These are phyloP conservation scores for Glareola pratincola DNA, from an alignment of 2,113 vertebrate species.

Conservation along the genomic window DNA sequence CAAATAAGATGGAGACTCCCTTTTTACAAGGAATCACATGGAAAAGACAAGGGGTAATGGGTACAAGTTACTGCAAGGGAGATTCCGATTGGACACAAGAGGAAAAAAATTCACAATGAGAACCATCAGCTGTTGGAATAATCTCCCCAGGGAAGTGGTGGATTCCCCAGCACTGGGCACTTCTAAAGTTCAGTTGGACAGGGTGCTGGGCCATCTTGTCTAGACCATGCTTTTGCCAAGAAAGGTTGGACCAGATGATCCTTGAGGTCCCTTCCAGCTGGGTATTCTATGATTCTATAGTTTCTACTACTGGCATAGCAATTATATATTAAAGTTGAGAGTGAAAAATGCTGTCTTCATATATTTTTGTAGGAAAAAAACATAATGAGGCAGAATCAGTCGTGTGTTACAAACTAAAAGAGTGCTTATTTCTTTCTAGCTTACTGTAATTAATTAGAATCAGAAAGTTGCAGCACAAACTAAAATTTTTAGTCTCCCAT, in stretches of 20 bases:
- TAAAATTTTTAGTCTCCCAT: background rate
- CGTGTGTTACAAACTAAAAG: background rate
- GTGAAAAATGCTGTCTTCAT: background rate
- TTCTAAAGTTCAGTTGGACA: background rate
- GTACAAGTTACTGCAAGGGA: background rate
- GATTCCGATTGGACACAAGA: background rate
- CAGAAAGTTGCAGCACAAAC: background rate
- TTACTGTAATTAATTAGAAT: background rate
- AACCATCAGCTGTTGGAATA: background rate
- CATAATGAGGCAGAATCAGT: background rate
- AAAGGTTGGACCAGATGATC: background rate
- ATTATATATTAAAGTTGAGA: background rate
- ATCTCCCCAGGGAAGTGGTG: background rate
- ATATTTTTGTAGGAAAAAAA: background rate
- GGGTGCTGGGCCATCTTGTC: background rate
- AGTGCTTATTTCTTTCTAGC: background rate
- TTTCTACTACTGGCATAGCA: background rate
- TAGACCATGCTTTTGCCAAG: background rate
- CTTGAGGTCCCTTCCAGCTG: background rate
- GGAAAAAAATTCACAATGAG: background rate
- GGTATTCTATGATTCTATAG: background rate
- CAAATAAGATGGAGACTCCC: background rate
- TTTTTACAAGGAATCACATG: background rate
- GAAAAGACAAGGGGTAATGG: background rate
- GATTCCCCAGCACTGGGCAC: background rate